Conservation (phyloP, 2,888 invertebrate genomes). For the Aquatica leii region DNA sequence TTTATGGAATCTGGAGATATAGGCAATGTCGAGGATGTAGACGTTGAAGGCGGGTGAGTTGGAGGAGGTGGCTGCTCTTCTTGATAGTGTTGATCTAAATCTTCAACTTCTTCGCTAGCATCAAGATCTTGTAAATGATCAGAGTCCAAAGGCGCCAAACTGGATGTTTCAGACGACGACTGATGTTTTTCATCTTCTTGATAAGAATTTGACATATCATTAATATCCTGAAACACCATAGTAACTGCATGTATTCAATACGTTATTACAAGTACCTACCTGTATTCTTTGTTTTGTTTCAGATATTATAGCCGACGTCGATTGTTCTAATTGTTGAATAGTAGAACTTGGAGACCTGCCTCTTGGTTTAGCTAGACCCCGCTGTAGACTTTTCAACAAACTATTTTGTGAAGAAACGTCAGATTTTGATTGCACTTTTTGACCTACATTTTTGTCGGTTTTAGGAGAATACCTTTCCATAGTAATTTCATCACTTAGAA, state of each 20-base stretch:
- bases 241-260: no score
- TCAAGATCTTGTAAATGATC: conserved; percentile 39
- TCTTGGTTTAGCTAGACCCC: conserved; percentile 34
- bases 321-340: conserved; percentile 56
- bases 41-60: conserved; percentile 10
- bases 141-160: conserved; percentile 26
- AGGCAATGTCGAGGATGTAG: conserved; percentile 9
- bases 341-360: conserved; percentile 46
- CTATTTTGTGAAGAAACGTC: conserved; percentile 18
- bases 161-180: conserved; percentile 25
- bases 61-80: conserved; percentile 19
- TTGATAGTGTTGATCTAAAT: conserved; percentile 23
- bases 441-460: conserved; percentile 8
- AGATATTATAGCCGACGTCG: conserved; percentile 53
- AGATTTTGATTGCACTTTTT: conserved; percentile 24
- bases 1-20: conserved; percentile 36
- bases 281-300: conserved; percentile 58
- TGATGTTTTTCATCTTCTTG: conserved; percentile 47
- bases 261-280: conserved; percentile 48
- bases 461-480: conserved; percentile 18
- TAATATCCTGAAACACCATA: conserved; percentile 56
- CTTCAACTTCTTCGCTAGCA: conserved; percentile 36
- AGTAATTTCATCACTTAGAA: conserved; percentile 19
- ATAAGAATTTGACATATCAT: conserved; percentile 57
- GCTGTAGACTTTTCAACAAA: conserved; percentile 40